Evolutionary conservation across 2,797 vertebrate genomes (phyloP).

Genomic region (Parauchenoglanis punctatus): DNA sequence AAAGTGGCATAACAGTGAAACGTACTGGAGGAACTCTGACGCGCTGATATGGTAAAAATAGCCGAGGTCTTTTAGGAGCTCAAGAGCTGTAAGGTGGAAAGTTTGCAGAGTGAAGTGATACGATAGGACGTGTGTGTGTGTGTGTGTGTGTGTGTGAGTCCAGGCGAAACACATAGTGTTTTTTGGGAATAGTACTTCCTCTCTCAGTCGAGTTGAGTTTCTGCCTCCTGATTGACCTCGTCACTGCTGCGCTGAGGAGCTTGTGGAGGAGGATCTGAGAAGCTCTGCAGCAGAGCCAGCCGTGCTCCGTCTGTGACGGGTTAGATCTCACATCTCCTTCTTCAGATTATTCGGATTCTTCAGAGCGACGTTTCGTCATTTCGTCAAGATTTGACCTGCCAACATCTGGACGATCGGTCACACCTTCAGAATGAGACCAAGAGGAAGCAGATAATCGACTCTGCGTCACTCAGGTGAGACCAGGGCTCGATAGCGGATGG

Average conservation of each 20-base stretch:
- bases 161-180: slow-evolving; percentile 17
- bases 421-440: slow-evolving; percentile 47
- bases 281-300: slow-evolving; percentile 67
- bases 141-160: slow-evolving; percentile 9
- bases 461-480: slow-evolving; percentile 67
- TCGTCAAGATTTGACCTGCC: no score
- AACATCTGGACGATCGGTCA: slow-evolving; percentile 52
- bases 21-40: slow-evolving; percentile 30
- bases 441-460: slow-evolving; percentile 62
- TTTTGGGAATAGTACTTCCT: slow-evolving; percentile 10
- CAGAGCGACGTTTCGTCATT: background rate
- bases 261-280: slow-evolving; percentile 62
- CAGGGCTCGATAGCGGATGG: background rate
- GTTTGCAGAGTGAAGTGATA: slow-evolving; percentile 16
- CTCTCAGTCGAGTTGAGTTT: slow-evolving; percentile 23
- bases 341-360: background rate
- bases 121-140: background rate
- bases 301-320: slow-evolving; percentile 58
- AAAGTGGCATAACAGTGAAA: slow-evolving; percentile 2
- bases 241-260: slow-evolving; percentile 36
- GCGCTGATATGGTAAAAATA: slow-evolving; percentile 44
- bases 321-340: slow-evolving; percentile 45
- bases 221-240: slow-evolving; percentile 40
- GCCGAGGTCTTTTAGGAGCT: slow-evolving; percentile 27
- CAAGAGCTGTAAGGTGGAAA: slow-evolving; percentile 24